phyloP scores from a whole-genome alignment of 2,113 vertebrate genomes.

The Dicerorhinus sumatrensis region DNA sequence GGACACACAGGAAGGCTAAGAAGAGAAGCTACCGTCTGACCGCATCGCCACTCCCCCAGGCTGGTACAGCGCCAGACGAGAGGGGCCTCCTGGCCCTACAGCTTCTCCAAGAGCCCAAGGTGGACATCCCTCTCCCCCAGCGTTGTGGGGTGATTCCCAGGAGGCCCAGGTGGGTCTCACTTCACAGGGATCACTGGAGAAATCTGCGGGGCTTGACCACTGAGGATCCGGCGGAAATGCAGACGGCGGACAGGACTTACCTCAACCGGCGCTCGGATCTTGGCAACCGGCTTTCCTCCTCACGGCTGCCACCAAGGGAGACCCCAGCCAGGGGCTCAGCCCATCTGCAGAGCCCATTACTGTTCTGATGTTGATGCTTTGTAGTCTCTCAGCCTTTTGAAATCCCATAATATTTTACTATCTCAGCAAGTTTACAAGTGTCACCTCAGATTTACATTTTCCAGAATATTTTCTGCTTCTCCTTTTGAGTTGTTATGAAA shows the following conservation, averaged over 20 bases:
- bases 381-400: constrained; percentile 21
- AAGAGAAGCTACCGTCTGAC: not conserved
- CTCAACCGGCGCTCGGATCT: not conserved
- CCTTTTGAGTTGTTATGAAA: constrained; percentile 69
- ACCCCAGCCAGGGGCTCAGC: not conserved
- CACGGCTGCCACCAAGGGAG: not conserved
- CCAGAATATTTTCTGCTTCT: constrained; percentile 61
- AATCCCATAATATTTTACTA: constrained; percentile 41
- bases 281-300: not conserved
- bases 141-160: not conserved
- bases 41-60: too few relatives aligned
- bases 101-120: not conserved
- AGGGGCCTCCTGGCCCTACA: rapidly evolving
- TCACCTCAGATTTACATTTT: constrained; percentile 64
- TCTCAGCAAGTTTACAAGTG: not conserved
- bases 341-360: not conserved
- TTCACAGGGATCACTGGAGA: not conserved
- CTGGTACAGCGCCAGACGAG: rapidly evolving
- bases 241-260: not conserved
- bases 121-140: too few relatives aligned
- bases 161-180: not conserved
- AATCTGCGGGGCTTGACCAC: not conserved
- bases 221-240: not conserved
- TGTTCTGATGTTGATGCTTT: not conserved
- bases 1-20: not conserved